Conservation (phyloP, 2,797 vertebrate genomes). For the Stomatorhinus walkeri region DNA sequence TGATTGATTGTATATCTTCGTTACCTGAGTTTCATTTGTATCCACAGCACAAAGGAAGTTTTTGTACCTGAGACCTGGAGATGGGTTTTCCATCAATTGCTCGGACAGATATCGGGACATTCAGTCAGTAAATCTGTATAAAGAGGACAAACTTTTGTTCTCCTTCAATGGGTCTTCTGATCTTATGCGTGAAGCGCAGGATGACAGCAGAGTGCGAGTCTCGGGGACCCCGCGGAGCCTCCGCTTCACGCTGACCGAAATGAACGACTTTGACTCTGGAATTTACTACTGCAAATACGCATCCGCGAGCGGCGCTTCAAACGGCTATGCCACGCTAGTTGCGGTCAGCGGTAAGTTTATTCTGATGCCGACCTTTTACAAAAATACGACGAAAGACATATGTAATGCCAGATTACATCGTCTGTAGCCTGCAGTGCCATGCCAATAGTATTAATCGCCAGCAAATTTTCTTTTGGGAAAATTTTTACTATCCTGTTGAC, state of each 20-base stretch:
- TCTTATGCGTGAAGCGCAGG: not conserved
- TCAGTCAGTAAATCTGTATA: accelerated
- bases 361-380: not conserved
- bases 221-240: accelerated
- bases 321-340: conserved; percentile 39
- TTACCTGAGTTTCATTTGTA: not conserved
- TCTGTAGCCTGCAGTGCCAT: not conserved
- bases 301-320: no score
- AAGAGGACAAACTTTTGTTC: accelerated
- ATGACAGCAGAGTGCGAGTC: not conserved
- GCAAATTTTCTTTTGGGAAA: not conserved
- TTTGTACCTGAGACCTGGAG: conserved; percentile 21
- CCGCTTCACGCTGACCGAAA: conserved; percentile 41
- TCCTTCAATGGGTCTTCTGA: accelerated
- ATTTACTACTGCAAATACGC: conserved; percentile 41
- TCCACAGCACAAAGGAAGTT: not conserved
- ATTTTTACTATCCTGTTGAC: not conserved
- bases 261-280: conserved; percentile 40
- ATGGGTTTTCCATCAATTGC: conserved; percentile 40
- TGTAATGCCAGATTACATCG: not conserved
- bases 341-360: conserved; percentile 38
- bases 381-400: not conserved
- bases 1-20: not conserved
- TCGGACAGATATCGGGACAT: accelerated
- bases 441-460: not conserved